Percentiles rank a stretch among this genome's conserved stretches.
Conservation (phyloP, 2,113 vertebrate species). For the Ptychochromis oligacanthus region DNA sequence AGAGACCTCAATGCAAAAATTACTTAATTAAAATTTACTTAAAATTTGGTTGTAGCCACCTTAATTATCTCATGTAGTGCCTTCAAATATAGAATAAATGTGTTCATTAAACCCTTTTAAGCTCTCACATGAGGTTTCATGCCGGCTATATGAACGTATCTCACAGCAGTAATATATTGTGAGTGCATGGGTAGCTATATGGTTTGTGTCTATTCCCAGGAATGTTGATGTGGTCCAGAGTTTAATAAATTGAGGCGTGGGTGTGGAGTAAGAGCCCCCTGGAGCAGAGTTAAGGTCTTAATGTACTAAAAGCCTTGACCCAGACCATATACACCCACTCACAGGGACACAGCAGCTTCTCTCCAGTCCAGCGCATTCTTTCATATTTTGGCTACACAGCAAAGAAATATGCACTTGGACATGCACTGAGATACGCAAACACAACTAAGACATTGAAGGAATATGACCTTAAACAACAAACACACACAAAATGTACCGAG, state of each 20-base stretch:
- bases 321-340: constrained; percentile 62
- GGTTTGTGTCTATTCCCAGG: constrained; percentile 47
- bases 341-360: constrained; percentile 31
- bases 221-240: constrained; percentile 64
- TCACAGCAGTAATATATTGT: constrained; percentile 21
- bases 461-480: constrained; percentile 14
- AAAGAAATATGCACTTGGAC: constrained; percentile 6
- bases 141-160: neutral
- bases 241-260: constrained; percentile 57
- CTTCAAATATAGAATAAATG: neutral
- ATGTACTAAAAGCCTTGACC: constrained; percentile 62
- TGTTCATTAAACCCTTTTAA: neutral
- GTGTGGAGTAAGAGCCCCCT: constrained; percentile 58
- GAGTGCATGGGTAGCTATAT: constrained; percentile 23
- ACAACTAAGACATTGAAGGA: neutral
- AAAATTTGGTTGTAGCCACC: neutral
- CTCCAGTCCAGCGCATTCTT: constrained; percentile 30
- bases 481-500: constrained; percentile 27
- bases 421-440: constrained; percentile 2
- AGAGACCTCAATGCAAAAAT: neutral
- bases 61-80: neutral
- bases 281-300: constrained; percentile 59
- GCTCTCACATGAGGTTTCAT: neutral
- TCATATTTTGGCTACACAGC: constrained; percentile 23
- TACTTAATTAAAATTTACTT: no score